Evolutionary conservation across 1,140 invertebrate genomes (phyloP), one percentile per base, ranked within the genome.

Genomic region (Lepidurus packardi): DNA sequence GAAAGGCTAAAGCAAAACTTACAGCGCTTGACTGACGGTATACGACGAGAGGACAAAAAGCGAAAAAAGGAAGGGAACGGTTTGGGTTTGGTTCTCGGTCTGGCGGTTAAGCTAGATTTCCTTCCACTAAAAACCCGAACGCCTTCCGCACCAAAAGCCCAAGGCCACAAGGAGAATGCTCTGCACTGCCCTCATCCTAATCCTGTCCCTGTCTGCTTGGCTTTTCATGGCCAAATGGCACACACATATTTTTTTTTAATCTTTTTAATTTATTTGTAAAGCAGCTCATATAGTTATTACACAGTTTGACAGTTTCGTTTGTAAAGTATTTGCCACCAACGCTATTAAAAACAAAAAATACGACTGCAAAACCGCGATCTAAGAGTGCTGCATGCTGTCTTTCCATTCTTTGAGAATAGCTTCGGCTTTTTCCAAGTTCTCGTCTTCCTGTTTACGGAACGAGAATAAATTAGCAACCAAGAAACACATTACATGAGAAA

Each of bases 341-440:
- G 34, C 34, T 34, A 34, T 34, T 3, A 3, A 34, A 34, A 34
- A n/a, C n/a, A n/a, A 34, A 34, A 34, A 34, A 3, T 2, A 34
- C 3, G 34, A 34, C 34, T 34, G 34, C 34, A 3, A 34, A 2
- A 34, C 2, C 2, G 34, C 34, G 34, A 34, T 34, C 34, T 34
- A 34, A 34, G 34, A 34, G 3, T 34, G 34, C 13, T 65, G 53
- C 16, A 16, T 43, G 65, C 13, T 78, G 78, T 83, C 83, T 80
- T 89, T 90, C 90, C 90, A 91, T 80, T 88, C 87, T 44, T 84
- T 82, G 9, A 92, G 85, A 80, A 91, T 88, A 78, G 91, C 85
- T 42, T 88, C 89, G 47, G 91, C 90, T 83, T 90, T 88, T 82
- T 91, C 83, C 9, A 94, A 85, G 83, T 91, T 93, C 84, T 92